Evolutionary conservation across 2,797 vertebrate genomes (phyloP).

Genomic region (Sorex maritimensis): DNA sequence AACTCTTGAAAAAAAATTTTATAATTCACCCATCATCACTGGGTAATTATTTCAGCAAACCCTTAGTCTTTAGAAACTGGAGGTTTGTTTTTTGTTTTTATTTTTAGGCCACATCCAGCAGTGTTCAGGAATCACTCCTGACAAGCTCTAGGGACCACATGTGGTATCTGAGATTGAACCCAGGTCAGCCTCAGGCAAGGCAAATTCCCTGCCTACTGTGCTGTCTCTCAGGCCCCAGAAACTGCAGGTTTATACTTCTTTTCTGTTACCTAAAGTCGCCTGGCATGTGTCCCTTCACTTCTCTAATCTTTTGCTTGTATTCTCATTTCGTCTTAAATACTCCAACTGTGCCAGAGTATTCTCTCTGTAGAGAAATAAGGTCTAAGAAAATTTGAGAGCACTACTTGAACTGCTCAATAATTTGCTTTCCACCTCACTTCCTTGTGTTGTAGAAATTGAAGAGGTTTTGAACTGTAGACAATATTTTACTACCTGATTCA

Average conservation of each 20-base stretch:
- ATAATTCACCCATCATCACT: background rate
- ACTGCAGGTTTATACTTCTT: no score
- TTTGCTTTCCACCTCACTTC: background rate
- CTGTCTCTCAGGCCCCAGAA: no score
- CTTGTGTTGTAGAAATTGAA: background rate
- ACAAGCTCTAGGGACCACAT: no score
- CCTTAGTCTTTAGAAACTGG: background rate
- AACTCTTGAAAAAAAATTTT: no score
- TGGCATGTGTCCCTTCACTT: background rate
- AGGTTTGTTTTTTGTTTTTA: background rate
- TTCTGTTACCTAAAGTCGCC: background rate
- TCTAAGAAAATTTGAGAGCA: background rate
- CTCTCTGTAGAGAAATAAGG: background rate
- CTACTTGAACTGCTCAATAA: background rate
- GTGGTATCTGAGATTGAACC: no score
- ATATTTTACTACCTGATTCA: background rate
- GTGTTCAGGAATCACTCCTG: no score
- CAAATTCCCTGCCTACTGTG: no score
- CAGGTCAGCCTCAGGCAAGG: no score
- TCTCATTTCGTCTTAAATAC: background rate
- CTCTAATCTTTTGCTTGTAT: background rate
- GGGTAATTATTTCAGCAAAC: constrained; percentile 19
- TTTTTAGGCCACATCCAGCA: no score
- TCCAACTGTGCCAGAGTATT: background rate
- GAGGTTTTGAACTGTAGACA: constrained; percentile 14